Percentiles rank a stretch among this genome's conserved stretches.
These are phyloP conservation scores for Sebastiscus tertius DNA, from an alignment of 2,797 vertebrate genomes.

Conservation along the genomic window DNA sequence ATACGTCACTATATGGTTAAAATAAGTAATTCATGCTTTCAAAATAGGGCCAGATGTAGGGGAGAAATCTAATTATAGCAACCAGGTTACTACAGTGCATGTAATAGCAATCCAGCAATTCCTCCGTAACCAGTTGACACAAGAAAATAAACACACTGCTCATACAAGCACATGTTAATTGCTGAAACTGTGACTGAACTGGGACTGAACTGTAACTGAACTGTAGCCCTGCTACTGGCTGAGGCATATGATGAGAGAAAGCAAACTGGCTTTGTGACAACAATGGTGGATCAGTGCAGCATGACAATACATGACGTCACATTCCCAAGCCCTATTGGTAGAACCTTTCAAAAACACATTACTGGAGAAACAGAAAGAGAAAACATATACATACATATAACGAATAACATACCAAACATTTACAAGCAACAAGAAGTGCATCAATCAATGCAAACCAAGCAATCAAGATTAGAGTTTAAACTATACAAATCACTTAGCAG, in stretches of 20 bases:
- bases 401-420: not conserved
- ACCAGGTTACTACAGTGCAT: no score
- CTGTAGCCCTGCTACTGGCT: not conserved
- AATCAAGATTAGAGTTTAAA: not conserved
- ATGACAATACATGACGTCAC: not conserved
- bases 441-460: not conserved
- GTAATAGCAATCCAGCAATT: no score
- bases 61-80: no score
- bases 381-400: not conserved
- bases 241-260: not conserved
- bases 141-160: not conserved
- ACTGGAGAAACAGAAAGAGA: not conserved
- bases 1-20: no score
- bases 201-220: not conserved
- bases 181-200: not conserved
- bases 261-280: not conserved
- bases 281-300: not conserved
- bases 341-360: not conserved
- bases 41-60: no score
- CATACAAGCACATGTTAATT: not conserved
- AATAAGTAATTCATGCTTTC: no score
- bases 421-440: not conserved
- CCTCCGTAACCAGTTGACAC: no score
- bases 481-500: not conserved
- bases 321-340: not conserved